Evolutionary conservation across 2,113 vertebrate genomes (phyloP).

Genomic region (Puntigrus tetrazona): DNA sequence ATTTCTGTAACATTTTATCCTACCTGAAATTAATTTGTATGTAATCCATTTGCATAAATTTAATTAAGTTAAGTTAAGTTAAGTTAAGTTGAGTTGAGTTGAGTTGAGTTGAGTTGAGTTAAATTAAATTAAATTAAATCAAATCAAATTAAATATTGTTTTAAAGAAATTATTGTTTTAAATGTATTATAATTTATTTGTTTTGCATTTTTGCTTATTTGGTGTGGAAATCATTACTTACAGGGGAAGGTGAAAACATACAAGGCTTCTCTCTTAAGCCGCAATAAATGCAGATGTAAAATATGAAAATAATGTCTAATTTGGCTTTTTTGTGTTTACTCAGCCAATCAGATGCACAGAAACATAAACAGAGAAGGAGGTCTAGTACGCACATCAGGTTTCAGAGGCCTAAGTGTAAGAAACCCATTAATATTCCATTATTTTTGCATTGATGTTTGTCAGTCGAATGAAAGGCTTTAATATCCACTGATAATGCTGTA

Average conservation of each 20-base stretch:
- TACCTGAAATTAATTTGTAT: neutral
- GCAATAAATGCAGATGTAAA: neutral
- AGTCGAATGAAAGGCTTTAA: neutral
- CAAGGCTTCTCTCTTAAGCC: no score
- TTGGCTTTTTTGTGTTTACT: neutral
- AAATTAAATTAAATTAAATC: neutral
- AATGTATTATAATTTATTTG: no score
- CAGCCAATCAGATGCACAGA: slow-evolving; percentile 24
- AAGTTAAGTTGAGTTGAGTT: no score
- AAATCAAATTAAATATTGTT: neutral
- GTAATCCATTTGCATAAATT: neutral
- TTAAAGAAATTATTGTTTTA: no score
- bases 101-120: no score
- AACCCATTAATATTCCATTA: neutral
- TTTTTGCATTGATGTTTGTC: neutral
- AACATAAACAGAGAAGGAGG: neutral
- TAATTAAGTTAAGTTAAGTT: no score
- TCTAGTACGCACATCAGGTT: neutral
- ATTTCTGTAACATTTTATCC: neutral
- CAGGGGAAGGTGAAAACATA: no score
- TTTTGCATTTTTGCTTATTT: neutral
- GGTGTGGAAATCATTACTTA: neutral
- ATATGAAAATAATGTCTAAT: neutral
- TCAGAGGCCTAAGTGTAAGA: slow-evolving; percentile 1
- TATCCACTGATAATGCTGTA: neutral